A percentile compares a stretch with the other conserved stretches of the same genome.
Conservation (phyloP, 2,888 invertebrate species). For the Sceliomorpha sp. region DNA sequence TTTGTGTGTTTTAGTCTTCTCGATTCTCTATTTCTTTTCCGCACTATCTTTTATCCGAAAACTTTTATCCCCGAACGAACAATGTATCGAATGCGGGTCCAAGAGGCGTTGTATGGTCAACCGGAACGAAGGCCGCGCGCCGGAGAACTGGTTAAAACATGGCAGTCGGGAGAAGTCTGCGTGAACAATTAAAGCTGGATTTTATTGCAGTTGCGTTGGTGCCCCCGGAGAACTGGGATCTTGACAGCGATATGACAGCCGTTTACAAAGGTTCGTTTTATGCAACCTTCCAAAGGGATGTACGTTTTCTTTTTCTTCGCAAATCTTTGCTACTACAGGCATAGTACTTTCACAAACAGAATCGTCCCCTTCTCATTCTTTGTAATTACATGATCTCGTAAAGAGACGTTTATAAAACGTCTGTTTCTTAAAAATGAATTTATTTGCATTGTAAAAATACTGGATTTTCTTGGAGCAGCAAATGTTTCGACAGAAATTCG, state of each 20-base stretch:
- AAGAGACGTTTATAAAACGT: no score
- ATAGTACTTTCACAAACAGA: not conserved
- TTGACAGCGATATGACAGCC: not conserved
- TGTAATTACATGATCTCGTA: no score
- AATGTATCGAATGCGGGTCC: not conserved
- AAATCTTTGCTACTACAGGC: not conserved
- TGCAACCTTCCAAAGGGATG: not conserved
- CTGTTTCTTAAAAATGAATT: no score
- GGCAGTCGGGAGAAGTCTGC: not conserved
- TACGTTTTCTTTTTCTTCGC: not conserved
- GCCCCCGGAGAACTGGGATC: not conserved
- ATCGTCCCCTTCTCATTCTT: no score
- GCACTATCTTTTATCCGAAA: slow-evolving; percentile 11
- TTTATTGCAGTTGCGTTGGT: not conserved
- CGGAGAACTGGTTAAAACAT: slow-evolving; percentile 1
- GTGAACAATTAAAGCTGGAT: slow-evolving; percentile 2
- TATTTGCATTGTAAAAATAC: no score
- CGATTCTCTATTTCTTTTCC: slow-evolving; percentile 17
- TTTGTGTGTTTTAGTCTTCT: slow-evolving; percentile 17
- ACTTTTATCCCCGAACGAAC: slow-evolving; percentile 12
- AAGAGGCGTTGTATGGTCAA: slow-evolving; percentile 7
- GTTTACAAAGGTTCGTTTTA: not conserved
- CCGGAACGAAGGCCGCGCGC: not conserved
- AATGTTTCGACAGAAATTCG: no score
- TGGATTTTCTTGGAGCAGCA: no score